Percentiles rank a stretch among this genome's conserved stretches.
phyloP scores from a whole-genome alignment of 2,888 invertebrate species.

The Lepetodrilus schrolli region DNA sequence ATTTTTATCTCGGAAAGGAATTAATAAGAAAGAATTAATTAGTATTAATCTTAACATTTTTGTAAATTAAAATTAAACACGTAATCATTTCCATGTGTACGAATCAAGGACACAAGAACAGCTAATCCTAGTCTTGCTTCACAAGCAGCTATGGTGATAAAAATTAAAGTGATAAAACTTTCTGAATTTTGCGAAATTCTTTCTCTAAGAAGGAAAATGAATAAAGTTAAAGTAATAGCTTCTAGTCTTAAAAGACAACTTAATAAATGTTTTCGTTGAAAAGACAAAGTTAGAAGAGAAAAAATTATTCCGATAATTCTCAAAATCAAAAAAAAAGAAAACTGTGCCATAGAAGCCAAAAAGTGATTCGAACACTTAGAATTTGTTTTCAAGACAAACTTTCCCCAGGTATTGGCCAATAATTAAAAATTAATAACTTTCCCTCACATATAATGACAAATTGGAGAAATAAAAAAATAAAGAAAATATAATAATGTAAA shows the following conservation, averaged over 20 bases:
- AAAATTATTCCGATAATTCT: neutral
- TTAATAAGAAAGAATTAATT: neutral
- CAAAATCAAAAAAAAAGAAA: neutral
- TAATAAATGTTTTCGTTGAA: conserved; percentile 46
- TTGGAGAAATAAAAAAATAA: conserved; percentile 31
- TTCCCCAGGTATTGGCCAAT: neutral
- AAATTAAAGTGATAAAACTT: conserved; percentile 38
- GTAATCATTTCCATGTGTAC: conserved; percentile 81
- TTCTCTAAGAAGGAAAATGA: neutral
- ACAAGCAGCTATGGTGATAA: conserved; percentile 77
- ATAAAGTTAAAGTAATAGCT: conserved; percentile 36
- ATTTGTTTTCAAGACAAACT: conserved; percentile 20
- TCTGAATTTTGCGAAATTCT: neutral
- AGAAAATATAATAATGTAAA: conserved; percentile 48
- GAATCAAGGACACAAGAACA: conserved; percentile 81
- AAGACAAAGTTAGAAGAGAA: neutral
- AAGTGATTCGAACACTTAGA: conserved; percentile 31
- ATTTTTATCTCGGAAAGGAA: neutral
- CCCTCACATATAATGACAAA: conserved; percentile 8
- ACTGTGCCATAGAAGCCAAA: conserved; percentile 24
- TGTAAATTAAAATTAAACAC: conserved; percentile 79
- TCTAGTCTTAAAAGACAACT: conserved; percentile 46
- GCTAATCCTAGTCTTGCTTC: conserved; percentile 81
- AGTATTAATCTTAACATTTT: conserved; percentile 77
- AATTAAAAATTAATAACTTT: conserved; percentile 16